Percentiles rank a stretch among this genome's conserved stretches.
Conservation (phyloP, 2,113 vertebrate species). For the Puffinus mauretanicus region DNA sequence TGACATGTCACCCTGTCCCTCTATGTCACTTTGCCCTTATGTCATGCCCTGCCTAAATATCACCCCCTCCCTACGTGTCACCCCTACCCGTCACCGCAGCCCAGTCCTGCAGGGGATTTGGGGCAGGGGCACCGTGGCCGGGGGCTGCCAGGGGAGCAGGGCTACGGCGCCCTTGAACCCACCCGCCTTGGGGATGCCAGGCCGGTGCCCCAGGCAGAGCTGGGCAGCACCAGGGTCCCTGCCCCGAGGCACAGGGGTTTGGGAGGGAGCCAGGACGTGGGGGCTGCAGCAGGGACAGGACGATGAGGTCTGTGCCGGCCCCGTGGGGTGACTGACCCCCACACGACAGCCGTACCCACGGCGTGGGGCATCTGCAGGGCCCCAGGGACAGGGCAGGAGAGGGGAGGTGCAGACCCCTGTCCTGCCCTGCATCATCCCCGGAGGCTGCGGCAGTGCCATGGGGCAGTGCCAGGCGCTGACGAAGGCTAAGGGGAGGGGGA, state of each 20-base stretch:
- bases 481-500: neutral
- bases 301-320: neutral
- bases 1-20: neutral
- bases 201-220: neutral
- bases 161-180: neutral
- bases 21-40: neutral
- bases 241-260: neutral
- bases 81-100: neutral
- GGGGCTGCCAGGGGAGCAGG: neutral
- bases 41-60: neutral
- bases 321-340: neutral
- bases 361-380: neutral
- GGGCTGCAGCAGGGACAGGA: neutral
- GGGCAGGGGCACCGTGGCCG: neutral
- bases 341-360: accelerated
- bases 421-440: too few species aligned
- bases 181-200: neutral
- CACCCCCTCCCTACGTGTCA: neutral
- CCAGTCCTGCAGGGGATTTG: accelerated
- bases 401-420: neutral
- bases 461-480: neutral
- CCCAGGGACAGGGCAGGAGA: neutral
- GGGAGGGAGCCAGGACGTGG: neutral
- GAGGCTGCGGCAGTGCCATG: neutral
- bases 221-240: neutral